Conservation (phyloP, 2,113 vertebrate species). For the Hemibagrus wyckioides region DNA sequence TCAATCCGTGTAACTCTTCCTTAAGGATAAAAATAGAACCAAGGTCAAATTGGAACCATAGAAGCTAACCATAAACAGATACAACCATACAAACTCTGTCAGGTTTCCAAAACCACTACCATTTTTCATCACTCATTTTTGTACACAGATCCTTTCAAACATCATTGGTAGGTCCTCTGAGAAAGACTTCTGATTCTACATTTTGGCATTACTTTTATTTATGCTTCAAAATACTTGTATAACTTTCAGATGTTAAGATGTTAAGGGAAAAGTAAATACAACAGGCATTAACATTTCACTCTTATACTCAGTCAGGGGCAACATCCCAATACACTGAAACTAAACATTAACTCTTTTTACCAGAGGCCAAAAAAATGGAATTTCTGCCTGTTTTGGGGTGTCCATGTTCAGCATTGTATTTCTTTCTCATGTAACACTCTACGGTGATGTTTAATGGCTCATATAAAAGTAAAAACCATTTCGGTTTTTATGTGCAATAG, state of each 20-base stretch:
- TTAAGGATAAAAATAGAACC: constrained; percentile 57
- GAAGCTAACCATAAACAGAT: constrained; percentile 54
- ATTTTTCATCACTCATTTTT: not conserved
- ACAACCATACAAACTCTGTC: not conserved
- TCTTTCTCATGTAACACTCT: too few relatives aligned
- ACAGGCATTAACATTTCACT: not conserved
- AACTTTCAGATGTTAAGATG: not conserved
- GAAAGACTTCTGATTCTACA: not conserved
- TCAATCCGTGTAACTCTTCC: constrained; percentile 21
- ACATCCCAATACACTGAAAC: not conserved
- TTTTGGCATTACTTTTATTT: not conserved
- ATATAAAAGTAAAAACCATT: too few relatives aligned
- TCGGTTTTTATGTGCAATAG: too few relatives aligned
- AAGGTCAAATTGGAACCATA: constrained; percentile 38
- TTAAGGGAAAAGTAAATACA: not conserved
- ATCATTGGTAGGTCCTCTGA: not conserved
- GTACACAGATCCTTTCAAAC: not conserved
- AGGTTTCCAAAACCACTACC: not conserved
- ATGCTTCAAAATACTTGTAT: not conserved
- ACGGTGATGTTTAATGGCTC: too few relatives aligned
- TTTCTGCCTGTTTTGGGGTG: too few relatives aligned
- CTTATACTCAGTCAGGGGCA: not conserved
- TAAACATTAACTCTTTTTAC: not conserved
- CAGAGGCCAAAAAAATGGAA: too few relatives aligned
- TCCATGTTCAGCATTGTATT: too few relatives aligned